Evolutionary conservation across 2,888 invertebrate species (phyloP), one percentile per base, ranked within the genome.

Genomic region (Clusia tigrina): DNA sequence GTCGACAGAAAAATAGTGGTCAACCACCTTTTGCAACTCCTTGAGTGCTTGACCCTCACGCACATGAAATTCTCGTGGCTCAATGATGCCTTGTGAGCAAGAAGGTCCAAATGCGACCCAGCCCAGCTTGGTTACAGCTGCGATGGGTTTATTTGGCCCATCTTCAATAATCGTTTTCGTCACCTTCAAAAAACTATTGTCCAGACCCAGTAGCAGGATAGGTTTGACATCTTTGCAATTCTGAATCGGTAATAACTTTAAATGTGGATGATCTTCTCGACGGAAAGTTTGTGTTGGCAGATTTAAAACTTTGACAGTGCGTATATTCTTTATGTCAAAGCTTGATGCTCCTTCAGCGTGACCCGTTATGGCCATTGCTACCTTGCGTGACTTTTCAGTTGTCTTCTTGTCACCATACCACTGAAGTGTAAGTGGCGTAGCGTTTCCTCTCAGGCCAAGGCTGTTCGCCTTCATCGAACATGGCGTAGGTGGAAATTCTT

Each of bases 331-430:
- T n/a, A 42, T 15, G n/a, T 42, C 12, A 42, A 20, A 20, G 10
- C 2, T 20, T 5, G 48, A 3, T 2, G 48, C 48, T 3, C 15
- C 15, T 5, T 18, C 48, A 6, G 5, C 5, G 9, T 48, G 3
- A 12, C 48, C 22, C 20, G 3, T 20, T 20, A 48, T 48, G 5
- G 2, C 20, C 2, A 48, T 20, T 2, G 48, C 20, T 18, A 48
- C 48, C 17, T 24, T 61, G 1, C 32, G 12, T 26, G 6, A 67
- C 62, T 1, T 66, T 62, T 9, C 60, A 32, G 57, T 59, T 15
- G 2, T 37, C 9, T 2, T 67, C 38, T 63, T 57, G 26, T 62
- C 59, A 2, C 60, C 52, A 67, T 68, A 71, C 48, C 20, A 48
- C 15, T 48, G 48, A 22, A 48, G 48, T 12, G 5, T 48, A 2